Evolutionary conservation across 2,113 vertebrate species (phyloP), one percentile per base, ranked within the genome.

Genomic region (Bolborhynchus lineola): DNA sequence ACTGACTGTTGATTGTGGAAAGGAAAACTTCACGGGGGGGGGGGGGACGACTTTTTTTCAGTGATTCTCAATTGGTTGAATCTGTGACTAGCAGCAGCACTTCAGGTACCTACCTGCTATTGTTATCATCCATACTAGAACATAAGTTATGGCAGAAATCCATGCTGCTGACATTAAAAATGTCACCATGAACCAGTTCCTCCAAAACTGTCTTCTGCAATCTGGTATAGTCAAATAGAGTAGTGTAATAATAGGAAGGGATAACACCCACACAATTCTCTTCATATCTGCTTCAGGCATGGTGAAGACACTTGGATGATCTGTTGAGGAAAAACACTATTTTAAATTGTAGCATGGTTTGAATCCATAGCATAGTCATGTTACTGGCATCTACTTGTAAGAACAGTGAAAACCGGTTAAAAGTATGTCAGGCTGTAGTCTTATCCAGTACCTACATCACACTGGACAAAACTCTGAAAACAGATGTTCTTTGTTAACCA

Each of bases 71-170:
- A 33, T 46, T 53, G 64, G 31, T 65, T 90, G 65, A 37, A 59
- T 49, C 25, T 31, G 35, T 21, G 49, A 63, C 28, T 16, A 89
- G 52, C 62, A 77, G 47, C 47, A 80, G 44, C 44, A 57, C 29
- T 59, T 68, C 7, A 39, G 64, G 64, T 95, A 98, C 98, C 21
- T 98, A 99, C 99, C 99, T 20, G 99, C 98, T 64, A 99, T 89
- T 14, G 99, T 99, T 95, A 99, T 97, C 99, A 99, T 99, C 99
- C 99, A 99, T 88, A 99, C 99, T 59, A 99, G 98, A 19, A 99
- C 19, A 5, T 99, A 99, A 21, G 99, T 99, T 94, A 99, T 99
- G 88, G 97, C 98, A 65, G 99, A 99, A 97, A 99, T 99, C 99
- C 99, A 99, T 60, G 99, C 97, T 65, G 99, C 99, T 12, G 99